Conservation (phyloP, 2,888 invertebrate species). For the Ornithoptera priamus region DNA sequence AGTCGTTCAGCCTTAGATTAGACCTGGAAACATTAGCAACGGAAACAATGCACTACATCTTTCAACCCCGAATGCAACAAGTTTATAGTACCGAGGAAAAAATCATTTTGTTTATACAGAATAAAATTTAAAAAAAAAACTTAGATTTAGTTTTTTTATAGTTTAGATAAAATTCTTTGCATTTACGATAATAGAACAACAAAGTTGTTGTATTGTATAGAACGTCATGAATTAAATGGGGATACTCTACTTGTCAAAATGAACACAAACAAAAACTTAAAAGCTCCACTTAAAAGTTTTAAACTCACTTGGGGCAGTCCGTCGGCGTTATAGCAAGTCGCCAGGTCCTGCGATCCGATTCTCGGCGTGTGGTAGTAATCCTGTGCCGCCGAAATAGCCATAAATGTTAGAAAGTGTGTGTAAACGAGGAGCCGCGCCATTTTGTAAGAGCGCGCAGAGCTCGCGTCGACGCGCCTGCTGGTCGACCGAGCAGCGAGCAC, state of each 20-base stretch:
- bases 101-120: background rate
- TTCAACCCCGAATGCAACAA: background rate
- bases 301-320: conserved; percentile 67
- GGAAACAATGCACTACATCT: background rate
- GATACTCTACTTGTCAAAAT: conserved; percentile 44
- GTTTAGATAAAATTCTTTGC: background rate
- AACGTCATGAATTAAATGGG: conserved; percentile 32
- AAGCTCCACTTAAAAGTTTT: conserved; percentile 40
- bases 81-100: background rate
- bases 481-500: conserved; percentile 68
- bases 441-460: conserved; percentile 56
- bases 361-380: conserved; percentile 61
- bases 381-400: conserved; percentile 53
- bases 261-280: conserved; percentile 45
- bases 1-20: background rate
- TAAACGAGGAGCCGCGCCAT: conserved; percentile 61
- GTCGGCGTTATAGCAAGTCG: conserved; percentile 67
- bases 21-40: background rate
- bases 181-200: background rate
- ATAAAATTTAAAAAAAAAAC: conserved; percentile 26
- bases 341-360: conserved; percentile 62
- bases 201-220: conserved; percentile 32
- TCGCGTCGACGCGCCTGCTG: conserved; percentile 60
- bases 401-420: conserved; percentile 54
- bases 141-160: background rate